Evolutionary conservation across 2,888 invertebrate species (phyloP).

Genomic region (Caenorhabditis sp.): DNA sequence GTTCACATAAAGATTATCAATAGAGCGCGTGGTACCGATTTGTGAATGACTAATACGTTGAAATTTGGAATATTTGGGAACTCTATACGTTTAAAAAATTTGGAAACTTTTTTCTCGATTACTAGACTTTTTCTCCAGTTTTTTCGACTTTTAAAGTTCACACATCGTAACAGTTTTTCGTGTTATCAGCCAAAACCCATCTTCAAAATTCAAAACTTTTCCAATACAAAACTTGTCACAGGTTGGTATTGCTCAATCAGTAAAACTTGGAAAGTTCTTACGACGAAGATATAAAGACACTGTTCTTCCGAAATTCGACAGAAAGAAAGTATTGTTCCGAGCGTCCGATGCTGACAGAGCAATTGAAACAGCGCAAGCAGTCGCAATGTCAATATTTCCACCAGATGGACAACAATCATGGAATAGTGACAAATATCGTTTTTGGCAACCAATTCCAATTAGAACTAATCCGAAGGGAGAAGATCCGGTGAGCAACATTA

Average conservation of each 20-base stretch:
- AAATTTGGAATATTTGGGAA: no score
- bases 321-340: slow-evolving; percentile 52
- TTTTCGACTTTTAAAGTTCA: no score
- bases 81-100: no score
- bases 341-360: slow-evolving; percentile 72
- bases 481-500: slow-evolving; percentile 57
- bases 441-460: slow-evolving; percentile 60
- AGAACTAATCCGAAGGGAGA: slow-evolving; percentile 39
- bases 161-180: no score
- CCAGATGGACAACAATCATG: slow-evolving; percentile 42
- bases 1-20: no score
- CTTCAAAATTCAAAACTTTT: no score
- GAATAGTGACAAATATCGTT: slow-evolving; percentile 33
- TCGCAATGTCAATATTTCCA: slow-evolving; percentile 82
- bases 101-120: no score
- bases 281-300: slow-evolving; percentile 29
- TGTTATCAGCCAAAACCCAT: no score
- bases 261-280: slow-evolving; percentile 35
- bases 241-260: slow-evolving; percentile 40
- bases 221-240: no score
- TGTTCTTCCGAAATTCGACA: slow-evolving; percentile 26
- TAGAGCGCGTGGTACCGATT: no score
- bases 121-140: no score
- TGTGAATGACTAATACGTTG: no score
- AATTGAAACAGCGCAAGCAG: slow-evolving; percentile 83